Evolutionary conservation across 2,113 vertebrate species (phyloP).

Genomic region (Bungarus multicinctus): DNA sequence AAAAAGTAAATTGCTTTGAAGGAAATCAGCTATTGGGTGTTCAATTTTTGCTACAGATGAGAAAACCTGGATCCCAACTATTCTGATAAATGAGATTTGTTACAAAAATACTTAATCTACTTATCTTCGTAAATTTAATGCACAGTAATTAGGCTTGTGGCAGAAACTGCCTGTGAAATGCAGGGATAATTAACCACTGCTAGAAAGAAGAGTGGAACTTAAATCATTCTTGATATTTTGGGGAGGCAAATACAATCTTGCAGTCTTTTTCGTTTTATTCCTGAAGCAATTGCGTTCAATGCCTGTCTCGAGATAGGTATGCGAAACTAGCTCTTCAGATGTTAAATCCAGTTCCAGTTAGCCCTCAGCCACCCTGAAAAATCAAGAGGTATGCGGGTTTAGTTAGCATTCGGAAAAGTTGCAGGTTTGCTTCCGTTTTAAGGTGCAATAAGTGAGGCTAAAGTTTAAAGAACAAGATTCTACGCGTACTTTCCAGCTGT

Average conservation of each 20-base stretch:
- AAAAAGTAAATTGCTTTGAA: not conserved
- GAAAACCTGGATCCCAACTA: not conserved
- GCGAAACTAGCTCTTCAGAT: not conserved
- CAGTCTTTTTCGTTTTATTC: not conserved
- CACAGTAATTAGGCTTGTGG: not conserved
- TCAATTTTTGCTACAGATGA: not conserved
- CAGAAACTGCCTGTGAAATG: not conserved
- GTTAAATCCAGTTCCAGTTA: not conserved
- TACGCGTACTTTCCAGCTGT: not conserved
- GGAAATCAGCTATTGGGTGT: not conserved
- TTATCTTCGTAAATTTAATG: not conserved
- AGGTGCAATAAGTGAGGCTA: not conserved
- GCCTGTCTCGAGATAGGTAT: not conserved
- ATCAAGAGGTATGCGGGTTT: not conserved
- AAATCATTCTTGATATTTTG: not conserved
- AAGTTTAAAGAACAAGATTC: not conserved
- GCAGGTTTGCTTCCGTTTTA: too few species aligned
- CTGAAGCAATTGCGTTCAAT: not conserved
- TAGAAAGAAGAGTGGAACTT: too few species aligned
- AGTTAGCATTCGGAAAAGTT: not conserved
- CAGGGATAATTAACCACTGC: not conserved
- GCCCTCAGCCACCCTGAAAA: not conserved
- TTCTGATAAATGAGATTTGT: not conserved
- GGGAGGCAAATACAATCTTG: not conserved
- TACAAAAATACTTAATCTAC: not conserved